Percentiles rank a stretch among this genome's conserved stretches.
phyloP scores from a whole-genome alignment of 2,797 vertebrate genomes.

The Prionace glauca region DNA sequence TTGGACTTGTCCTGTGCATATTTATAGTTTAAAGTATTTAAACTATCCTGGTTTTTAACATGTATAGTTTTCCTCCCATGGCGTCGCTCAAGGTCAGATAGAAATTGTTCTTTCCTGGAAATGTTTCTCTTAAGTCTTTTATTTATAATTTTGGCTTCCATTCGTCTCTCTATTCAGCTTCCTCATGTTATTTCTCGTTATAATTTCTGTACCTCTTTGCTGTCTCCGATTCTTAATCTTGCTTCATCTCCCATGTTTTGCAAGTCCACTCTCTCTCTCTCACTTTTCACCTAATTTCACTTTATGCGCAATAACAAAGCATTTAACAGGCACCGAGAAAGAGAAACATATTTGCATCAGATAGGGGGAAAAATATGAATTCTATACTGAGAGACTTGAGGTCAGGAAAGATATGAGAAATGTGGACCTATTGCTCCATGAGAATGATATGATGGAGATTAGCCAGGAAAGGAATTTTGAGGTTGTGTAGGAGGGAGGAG shows the following conservation, averaged over 20 bases:
- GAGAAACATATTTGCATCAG: neutral
- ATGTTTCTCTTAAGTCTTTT: neutral
- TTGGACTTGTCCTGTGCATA: neutral
- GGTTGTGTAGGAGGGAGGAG: neutral
- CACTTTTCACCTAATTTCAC: too few relatives aligned
- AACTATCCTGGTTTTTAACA: neutral
- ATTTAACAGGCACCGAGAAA: neutral
- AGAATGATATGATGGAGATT: neutral
- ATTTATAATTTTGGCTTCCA: neutral
- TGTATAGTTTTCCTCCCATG: neutral
- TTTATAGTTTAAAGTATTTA: conserved; percentile 13
- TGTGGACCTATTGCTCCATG: neutral
- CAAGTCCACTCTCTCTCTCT: neutral
- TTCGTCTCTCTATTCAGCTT: neutral
- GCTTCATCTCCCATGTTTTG: neutral
- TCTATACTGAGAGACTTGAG: neutral
- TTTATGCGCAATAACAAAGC: neutral
- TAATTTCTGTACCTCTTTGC: neutral
- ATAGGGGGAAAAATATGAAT: too few relatives aligned
- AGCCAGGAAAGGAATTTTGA: neutral
- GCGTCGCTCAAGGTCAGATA: neutral
- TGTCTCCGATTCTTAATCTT: neutral
- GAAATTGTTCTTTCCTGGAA: neutral
- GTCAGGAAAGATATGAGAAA: neutral
- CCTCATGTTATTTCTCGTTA: neutral